phyloP scores from a whole-genome alignment of 1,140 invertebrate genomes.

The Protaetia brevitarsis region DNA sequence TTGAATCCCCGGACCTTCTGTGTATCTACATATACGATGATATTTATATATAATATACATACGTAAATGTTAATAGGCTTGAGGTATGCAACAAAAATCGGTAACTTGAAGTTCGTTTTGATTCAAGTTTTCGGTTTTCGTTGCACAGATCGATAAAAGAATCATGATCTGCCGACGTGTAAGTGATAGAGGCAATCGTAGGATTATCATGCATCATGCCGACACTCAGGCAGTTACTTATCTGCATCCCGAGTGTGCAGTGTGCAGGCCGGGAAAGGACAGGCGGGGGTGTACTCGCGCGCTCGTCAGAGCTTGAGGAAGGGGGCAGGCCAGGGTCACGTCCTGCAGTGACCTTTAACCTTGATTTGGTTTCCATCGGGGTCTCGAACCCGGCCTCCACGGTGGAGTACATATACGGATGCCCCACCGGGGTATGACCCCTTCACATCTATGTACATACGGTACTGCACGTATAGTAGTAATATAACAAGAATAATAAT shows the following conservation, averaged over 20 bases:
- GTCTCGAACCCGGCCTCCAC: slow-evolving; percentile 51
- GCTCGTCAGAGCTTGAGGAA: slow-evolving; percentile 41
- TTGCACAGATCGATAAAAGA: too few species aligned
- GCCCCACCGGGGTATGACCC: slow-evolving; percentile 32
- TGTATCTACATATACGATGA: too few species aligned
- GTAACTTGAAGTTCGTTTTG: too few species aligned
- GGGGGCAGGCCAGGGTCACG: slow-evolving; percentile 56
- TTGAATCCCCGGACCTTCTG: too few species aligned
- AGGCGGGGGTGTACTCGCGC: slow-evolving; percentile 39
- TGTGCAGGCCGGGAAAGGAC: slow-evolving; percentile 31
- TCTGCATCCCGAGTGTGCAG: slow-evolving; percentile 38
- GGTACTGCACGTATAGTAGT: not conserved
- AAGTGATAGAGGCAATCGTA: not conserved
- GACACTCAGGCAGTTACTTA: slow-evolving; percentile 43
- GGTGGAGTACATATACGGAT: slow-evolving; percentile 31
- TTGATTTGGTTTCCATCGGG: slow-evolving; percentile 73
- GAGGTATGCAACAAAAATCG: too few species aligned
- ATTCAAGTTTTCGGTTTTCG: too few species aligned
- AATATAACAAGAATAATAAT: too few species aligned
- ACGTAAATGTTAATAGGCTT: too few species aligned
- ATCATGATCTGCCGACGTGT: not conserved
- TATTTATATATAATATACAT: too few species aligned
- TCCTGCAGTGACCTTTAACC: slow-evolving; percentile 63
- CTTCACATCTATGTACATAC: slow-evolving; percentile 29
- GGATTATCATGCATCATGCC: slow-evolving; percentile 41